Evolutionary conservation across 2,113 vertebrate species (phyloP), one percentile per base, ranked within the genome.

Genomic region (Fulmarus glacialis): DNA sequence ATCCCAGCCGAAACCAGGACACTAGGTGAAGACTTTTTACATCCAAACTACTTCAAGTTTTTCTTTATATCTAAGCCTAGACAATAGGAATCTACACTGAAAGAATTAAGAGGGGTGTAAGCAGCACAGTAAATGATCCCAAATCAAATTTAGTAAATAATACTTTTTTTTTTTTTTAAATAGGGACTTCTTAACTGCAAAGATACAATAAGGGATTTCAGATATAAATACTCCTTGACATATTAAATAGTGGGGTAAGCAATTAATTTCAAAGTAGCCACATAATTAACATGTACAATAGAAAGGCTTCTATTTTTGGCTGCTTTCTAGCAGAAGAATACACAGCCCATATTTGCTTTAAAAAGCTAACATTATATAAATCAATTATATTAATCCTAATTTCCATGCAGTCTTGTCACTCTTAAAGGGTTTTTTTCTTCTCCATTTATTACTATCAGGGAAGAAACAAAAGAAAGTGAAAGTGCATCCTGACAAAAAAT

Each of bases 361-460:
- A 95, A 95, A 95, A 93, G 55, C 40, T 95, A 96, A 88, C 82
- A 89, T 97, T 97, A 98, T 97, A 94, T 93, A 98, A 97, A 98
- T 97, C 86, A 96, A 91, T 87, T 83, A 64, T 90, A 96, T 96
- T 95, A 97, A 97, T 96, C 85, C 82, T 62, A 70, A 96, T 89
- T 95, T 96, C 75, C 40, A 43, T 94, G 74, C 68, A 96, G 53
- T 84, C 79, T 93, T 97, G 72, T 91, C 87, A 81, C 40, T 96
- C 83, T 93, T 95, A 93, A 95, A 97, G 73, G 50, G 0, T 2
- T 88, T 90, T 36, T 7, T 63, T 48, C 12, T 36, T 30, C 18
- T 48, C 36, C 40, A 11, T 97, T 97, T 97, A 91, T 98, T 96
- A 93, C 32, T 72, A 62, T 42, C 50, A 63, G 67, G 42, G 40